A percentile compares a stretch with the other conserved stretches of the same genome.
Conservation (phyloP, 2,797 vertebrate genomes). For the Pangasius mekongensis region DNA sequence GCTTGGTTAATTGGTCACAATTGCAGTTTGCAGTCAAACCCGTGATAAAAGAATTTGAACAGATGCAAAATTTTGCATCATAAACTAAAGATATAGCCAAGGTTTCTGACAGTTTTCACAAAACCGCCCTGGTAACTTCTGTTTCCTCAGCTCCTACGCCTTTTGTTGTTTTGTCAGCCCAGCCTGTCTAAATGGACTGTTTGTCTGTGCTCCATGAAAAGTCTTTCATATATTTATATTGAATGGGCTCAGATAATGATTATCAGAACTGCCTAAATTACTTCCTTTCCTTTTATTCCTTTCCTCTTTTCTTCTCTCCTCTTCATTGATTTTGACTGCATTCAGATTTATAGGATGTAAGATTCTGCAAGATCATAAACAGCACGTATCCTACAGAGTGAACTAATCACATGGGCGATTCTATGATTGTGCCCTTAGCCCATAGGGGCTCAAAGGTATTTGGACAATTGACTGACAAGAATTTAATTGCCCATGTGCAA, state of each 20-base stretch:
- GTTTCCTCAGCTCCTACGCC: neutral
- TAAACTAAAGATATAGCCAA: neutral
- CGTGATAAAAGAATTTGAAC: neutral
- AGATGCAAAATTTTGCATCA: neutral
- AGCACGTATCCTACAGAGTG: neutral
- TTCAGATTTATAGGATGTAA: neutral
- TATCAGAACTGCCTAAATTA: neutral
- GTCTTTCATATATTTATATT: neutral
- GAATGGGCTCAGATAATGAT: neutral
- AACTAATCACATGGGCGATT: neutral
- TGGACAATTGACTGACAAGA: no score
- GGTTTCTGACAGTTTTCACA: neutral
- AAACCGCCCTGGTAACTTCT: neutral
- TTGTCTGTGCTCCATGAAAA: neutral
- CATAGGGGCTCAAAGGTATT: no score
- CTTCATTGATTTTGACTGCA: slow-evolving; percentile 3
- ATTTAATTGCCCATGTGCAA: no score
- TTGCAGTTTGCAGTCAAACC: neutral
- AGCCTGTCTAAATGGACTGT: neutral
- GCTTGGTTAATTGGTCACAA: neutral
- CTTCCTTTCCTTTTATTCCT: neutral
- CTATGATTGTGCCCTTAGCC: neutral
- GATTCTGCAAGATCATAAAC: neutral
- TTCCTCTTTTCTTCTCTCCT: neutral
- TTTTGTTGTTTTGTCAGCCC: neutral